These are phyloP conservation scores for Lucifuga dentata DNA, from an alignment of 2,113 vertebrate species.

Conservation along the genomic window DNA sequence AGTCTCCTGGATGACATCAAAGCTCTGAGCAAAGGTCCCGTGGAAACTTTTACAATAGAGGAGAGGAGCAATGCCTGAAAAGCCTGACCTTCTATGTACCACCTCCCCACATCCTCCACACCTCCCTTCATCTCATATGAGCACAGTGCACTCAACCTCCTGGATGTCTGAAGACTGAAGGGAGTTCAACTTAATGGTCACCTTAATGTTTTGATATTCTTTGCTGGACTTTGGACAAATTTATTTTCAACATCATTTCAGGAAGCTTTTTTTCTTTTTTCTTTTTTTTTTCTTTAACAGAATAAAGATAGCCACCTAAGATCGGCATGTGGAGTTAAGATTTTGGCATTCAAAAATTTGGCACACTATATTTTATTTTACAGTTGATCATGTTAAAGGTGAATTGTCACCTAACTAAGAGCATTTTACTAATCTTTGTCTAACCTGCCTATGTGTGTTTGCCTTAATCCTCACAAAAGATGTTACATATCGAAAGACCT, in stretches of 20 bases:
- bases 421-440: neutral
- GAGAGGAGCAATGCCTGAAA: constrained; percentile 75
- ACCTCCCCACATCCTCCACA: neutral
- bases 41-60: constrained; percentile 86
- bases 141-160: constrained; percentile 45
- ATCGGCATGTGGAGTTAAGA: neutral
- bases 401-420: constrained; percentile 17
- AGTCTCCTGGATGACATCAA: constrained; percentile 93
- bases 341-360: too few relatives aligned
- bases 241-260: constrained; percentile 3
- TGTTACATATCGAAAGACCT: constrained; percentile 30
- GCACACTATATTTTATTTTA: too few relatives aligned
- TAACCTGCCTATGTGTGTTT: constrained; percentile 23
- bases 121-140: neutral
- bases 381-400: constrained; percentile 8
- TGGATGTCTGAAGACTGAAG: constrained; percentile 51
- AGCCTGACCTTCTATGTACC: neutral
- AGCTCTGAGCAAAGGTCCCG: constrained; percentile 88
- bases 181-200: constrained; percentile 55
- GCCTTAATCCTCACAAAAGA: constrained; percentile 6
- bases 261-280: neutral
- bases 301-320: neutral
- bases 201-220: constrained; percentile 36
- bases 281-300: neutral
- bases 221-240: constrained; percentile 22